Evolutionary conservation across 2,797 vertebrate genomes (phyloP), one percentile per base, ranked within the genome.

Genomic region (Xerus rutilus): DNA sequence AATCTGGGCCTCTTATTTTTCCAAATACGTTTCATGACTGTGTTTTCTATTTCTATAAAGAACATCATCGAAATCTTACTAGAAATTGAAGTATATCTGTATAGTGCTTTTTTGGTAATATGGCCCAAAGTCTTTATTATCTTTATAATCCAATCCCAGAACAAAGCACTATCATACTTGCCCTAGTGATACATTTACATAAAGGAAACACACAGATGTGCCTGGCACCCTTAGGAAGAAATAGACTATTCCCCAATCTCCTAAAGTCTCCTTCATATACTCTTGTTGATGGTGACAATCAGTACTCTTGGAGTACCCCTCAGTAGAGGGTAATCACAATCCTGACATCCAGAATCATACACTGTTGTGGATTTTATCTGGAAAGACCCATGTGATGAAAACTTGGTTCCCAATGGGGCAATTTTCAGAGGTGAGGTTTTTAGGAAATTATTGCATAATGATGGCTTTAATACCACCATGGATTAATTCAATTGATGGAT

Each of bases 271-370:
- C 32, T 18, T 69, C 3, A 23, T 23, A 64, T 49, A 35, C 1
- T 43, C 7, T 69, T 72, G 21, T 45, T 69, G 3, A 32, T 23
- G 2, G 11, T 74, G 0, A 39, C 7, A 32, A 78, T 2, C 72
- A 43, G 0, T 21, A 7, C 1, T 21, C 5, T 4, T 20, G 6
- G 18, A 28, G 0, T 0, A 7, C 7, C 20, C 5, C 39, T 5
- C 21, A 3, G 4, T 25, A 65, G 65, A 43, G 5, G 76, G 21
- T 39, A 72, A 9, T 7, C 30, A 77, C 30, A 73, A 54, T 82
- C 11, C 3, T 52, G 23, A 62, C 5, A 86, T 62, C 18, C 79
- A 25, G 76, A 76, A 64, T 43, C 7, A 32, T 49, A 30, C 62
- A 30, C 18, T 25, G 3, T 39, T 57, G 39, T 39, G 14, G 3